A percentile compares a stretch with the other conserved stretches of the same genome.
These are phyloP conservation scores for Lithophane ornitopus DNA, from an alignment of 2,888 invertebrate genomes.

Conservation along the genomic window DNA sequence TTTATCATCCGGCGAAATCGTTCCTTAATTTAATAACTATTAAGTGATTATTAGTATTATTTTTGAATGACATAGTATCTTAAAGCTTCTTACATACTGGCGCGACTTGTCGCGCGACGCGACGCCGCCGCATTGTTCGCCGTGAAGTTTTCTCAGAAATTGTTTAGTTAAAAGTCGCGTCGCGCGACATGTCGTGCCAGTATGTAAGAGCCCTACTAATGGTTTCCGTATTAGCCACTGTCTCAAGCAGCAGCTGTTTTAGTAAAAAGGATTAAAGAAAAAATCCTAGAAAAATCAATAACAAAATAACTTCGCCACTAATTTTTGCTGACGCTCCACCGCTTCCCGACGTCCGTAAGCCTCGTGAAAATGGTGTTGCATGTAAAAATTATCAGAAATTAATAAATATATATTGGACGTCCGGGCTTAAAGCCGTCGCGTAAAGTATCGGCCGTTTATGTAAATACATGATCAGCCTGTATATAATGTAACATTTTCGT, in stretches of 20 bases:
- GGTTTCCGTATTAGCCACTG: too few relatives aligned
- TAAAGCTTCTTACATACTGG: too few relatives aligned
- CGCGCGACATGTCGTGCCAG: too few relatives aligned
- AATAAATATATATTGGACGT: slow-evolving; percentile 69
- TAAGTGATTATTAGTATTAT: too few relatives aligned
- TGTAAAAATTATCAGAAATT: slow-evolving; percentile 79
- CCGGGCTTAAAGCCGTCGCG: slow-evolving; percentile 49
- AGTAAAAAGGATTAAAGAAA: neutral
- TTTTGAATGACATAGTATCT: too few relatives aligned
- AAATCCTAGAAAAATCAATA: neutral
- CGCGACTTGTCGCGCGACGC: too few relatives aligned
- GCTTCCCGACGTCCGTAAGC: slow-evolving; percentile 66
- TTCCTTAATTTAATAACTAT: too few relatives aligned
- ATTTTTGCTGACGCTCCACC: slow-evolving; percentile 68
- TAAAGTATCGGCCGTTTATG: slow-evolving; percentile 51
- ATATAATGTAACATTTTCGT: slow-evolving; percentile 47
- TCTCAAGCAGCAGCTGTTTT: neutral
- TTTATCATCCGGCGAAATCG: too few relatives aligned
- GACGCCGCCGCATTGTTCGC: too few relatives aligned
- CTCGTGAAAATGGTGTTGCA: slow-evolving; percentile 72
- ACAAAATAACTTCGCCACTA: neutral
- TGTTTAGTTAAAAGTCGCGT: too few relatives aligned
- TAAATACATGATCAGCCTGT: slow-evolving; percentile 53
- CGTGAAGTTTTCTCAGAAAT: too few relatives aligned
- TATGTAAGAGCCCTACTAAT: too few relatives aligned